Evolutionary conservation across 2,888 invertebrate genomes (phyloP), one percentile per base, ranked within the genome.

Genomic region (Leptinotarsa peninsularis): DNA sequence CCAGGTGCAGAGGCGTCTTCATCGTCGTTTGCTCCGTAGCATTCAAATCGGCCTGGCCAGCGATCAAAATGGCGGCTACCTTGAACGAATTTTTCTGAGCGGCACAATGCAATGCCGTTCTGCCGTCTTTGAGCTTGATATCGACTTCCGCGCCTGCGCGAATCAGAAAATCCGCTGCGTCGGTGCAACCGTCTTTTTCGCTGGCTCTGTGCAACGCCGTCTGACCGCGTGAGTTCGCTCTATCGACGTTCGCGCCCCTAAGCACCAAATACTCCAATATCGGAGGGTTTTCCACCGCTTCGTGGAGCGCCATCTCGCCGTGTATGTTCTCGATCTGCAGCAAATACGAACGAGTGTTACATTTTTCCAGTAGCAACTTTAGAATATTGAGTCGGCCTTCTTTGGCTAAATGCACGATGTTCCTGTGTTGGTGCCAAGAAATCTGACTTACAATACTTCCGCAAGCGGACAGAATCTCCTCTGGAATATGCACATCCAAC

Each of bases 301-400:
- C 70, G 17, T 13, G 33, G 23, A 23, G 70, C 27, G 66, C 70
- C 4, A 17, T 18, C 3, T 23, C n/a, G 2, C 66, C 66, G n/a
- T 56, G 23, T 10, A 74, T 13, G 14, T 74, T 66, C 7, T 74
- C 72, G 17, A 72, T 68, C 4, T 66, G 33, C n/a, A 75, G 60
- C 14, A 68, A 49, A 33, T 68, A 67, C 7, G 23, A 43, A 23
- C 7, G 13, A 33, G 67, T 68, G 5, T 43, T 27, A 18, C 21
- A 49, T 49, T 68, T 69, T 54, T 69, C 68, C 18, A 72, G 60
- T 7, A 75, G 52, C 50, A 43, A 66, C 66, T 14, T 60, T 69
- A 54, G 56, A 52, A 56, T 71, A 68, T 66, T 72, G 68, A 43
- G 72, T 23, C 68, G 72, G 66, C 43, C 72, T 67, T 27, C 75